Evolutionary conservation across 2,113 vertebrate genomes (phyloP), one percentile per base, ranked within the genome.

Genomic region (Pelecanoides urinatrix): DNA sequence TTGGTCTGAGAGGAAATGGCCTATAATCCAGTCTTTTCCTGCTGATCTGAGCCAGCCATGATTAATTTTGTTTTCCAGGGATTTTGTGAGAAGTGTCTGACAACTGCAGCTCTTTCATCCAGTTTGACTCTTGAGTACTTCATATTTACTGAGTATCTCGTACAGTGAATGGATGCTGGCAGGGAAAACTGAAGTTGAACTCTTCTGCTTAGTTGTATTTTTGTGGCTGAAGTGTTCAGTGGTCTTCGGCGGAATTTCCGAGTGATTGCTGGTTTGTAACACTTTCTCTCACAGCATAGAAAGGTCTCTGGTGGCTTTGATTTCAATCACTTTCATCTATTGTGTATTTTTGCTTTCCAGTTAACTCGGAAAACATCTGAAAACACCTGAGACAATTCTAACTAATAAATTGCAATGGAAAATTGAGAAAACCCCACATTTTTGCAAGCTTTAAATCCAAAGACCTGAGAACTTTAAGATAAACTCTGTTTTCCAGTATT

Each of bases 231-330:
- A 77, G 11, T 7, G 16, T 56, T 56, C 59, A 26, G 58, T 23
- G 68, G 27, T 42, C 59, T 77, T 90, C 21, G 26, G 81, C 16
- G 44, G 86, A 72, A 78, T 95, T 93, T 93, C 80, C 45, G 82
- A 81, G 67, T 76, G 91, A 77, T 90, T 92, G 63, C 76, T 81
- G n/a, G 53, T 92, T 92, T 93, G 61, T 90, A 70, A 55, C 50
- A 22, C 36, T 70, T 59, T 49, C 85, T 58, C n/a, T 92, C 20
- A 4, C 34, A 76, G 30, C 50, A 32, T 32, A 30, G 56, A 84
- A 85, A 71, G 44, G 55, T 67, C 45, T 94, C 79, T 78, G 50
- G 27, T 89, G 66, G n/a, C 49, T 75, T 85, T 49, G 16, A 36
- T 90, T 76, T 82, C 90, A 91, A 1, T 58, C 16, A 29, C 47